Base-by-base conservation (phyloP, 2,797 vertebrate genomes). In the Melanogrammus aeglefinus region DNA sequence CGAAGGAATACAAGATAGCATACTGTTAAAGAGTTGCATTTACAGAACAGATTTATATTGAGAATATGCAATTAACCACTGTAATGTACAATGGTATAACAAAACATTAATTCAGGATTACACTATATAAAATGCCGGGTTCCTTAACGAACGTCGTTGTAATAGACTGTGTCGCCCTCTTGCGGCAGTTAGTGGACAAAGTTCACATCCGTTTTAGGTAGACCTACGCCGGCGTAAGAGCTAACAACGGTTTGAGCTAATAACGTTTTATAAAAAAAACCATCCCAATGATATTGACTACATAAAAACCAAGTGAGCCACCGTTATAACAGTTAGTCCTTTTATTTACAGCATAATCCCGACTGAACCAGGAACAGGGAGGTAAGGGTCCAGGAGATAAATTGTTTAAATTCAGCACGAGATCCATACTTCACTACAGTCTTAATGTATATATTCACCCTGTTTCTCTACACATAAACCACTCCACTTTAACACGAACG, bases 311-410 rank as follows among this genome's bases (percentile, higher is more conserved):
- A 84, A 75, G 6, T 6, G 39, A 91, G 31, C 75, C 76, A 70
- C 16, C 0, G 71, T 36, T 2, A 29, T 79, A 94, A 95, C 94
- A 94, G 94, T 94, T 95, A 94, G 91, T 95, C 93, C 93, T 93
- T 95, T 95, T 95, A 95, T 95, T 95, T 95, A 95, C 94, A 95
- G 91, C 88, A 93, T 91, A 94, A 91, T 94, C 93, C 92, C 91
- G 91, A 93, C 92, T 85, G 79, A 86, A 83, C 76, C 80, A 78
- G 74, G 84, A 33, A 7, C 33, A 33, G 83, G 79, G 41, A 66
- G 39, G 76, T 38, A 78, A 33, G 80, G 76, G 85, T 88, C 91
- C 91, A 91, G 88, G 87, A 87, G 89, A 89, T 87, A 92, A 85
- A 91, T 91, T 85, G 86, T 92, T 91, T 83, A 90, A 88, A 90